Percentiles rank a stretch among this genome's conserved stretches.
phyloP scores from a whole-genome alignment of 2,888 invertebrate genomes.

The Capitulum mitella region DNA sequence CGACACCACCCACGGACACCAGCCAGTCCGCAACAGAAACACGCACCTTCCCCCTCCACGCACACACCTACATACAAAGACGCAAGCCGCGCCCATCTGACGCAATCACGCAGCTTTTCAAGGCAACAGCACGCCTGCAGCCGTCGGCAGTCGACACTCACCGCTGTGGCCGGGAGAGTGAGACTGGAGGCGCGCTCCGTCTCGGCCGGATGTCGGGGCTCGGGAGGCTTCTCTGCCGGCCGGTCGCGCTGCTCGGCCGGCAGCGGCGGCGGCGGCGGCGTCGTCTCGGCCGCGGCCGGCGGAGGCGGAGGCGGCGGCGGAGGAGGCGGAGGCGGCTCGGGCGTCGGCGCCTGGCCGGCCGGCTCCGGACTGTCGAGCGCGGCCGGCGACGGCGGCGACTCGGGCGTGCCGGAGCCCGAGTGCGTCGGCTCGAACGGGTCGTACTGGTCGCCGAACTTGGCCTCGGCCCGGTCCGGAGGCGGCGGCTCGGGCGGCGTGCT shows the following conservation, averaged over 20 bases:
- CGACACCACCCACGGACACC: too few relatives aligned
- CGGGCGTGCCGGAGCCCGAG: constrained; percentile 55
- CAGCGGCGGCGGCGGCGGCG: constrained; percentile 30
- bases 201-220: background rate
- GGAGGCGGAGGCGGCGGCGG: background rate
- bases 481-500: constrained; percentile 24
- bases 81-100: too few relatives aligned
- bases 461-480: constrained; percentile 48
- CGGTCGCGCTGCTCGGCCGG: constrained; percentile 29
- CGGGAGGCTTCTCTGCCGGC: background rate
- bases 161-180: background rate
- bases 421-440: constrained; percentile 89
- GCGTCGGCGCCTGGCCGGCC: constrained; percentile 29
- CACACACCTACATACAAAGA: too few relatives aligned
- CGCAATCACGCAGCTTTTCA: too few relatives aligned
- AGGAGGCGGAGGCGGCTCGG: constrained; percentile 25
- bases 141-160: background rate
- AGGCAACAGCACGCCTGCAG: too few relatives aligned
- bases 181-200: background rate
- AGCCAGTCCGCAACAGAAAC: too few relatives aligned
- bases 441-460: constrained; percentile 48
- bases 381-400: constrained; percentile 33
- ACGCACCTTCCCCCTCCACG: too few relatives aligned
- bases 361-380: background rate
- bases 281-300: constrained; percentile 15